Conservation (phyloP, 1,140 invertebrate species). For the Cydia fagiglandana region DNA sequence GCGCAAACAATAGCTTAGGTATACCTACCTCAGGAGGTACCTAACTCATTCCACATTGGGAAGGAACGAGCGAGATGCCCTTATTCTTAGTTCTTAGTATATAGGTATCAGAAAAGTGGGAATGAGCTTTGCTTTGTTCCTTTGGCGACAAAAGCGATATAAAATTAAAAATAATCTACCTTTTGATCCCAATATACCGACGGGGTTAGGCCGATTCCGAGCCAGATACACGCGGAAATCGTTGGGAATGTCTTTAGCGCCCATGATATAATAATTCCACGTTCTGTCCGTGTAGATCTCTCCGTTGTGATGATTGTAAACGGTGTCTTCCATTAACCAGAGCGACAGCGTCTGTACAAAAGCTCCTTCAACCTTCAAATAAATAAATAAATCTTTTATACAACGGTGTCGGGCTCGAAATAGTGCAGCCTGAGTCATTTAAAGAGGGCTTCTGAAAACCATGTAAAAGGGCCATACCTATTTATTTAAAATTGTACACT, state of each 20-base stretch:
- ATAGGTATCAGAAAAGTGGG: too few species aligned
- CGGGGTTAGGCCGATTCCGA: slow-evolving; percentile 84
- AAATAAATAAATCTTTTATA: neutral
- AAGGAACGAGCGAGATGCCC: too few species aligned
- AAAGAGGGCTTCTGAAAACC: too few species aligned
- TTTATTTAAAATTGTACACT: too few species aligned
- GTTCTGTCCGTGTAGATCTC: slow-evolving; percentile 85
- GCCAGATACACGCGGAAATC: slow-evolving; percentile 87
- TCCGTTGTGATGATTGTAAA: slow-evolving; percentile 83
- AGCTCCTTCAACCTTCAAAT: slow-evolving; percentile 83
- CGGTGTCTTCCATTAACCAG: slow-evolving; percentile 85
- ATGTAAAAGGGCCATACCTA: too few species aligned
- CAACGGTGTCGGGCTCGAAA: too few species aligned
- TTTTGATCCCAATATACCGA: slow-evolving; percentile 87
- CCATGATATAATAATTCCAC: slow-evolving; percentile 90
- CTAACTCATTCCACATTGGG: too few species aligned
- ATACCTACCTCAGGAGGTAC: too few species aligned
- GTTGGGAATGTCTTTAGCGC: slow-evolving; percentile 88
- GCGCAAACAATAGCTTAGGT: too few species aligned
- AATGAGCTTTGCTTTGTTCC: neutral
- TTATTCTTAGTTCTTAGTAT: too few species aligned
- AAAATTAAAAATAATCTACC: slow-evolving; percentile 66
- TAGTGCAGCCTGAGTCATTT: too few species aligned
- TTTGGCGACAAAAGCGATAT: neutral
- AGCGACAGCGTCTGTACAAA: slow-evolving; percentile 91